Base-by-base conservation (phyloP, 2,113 vertebrate species). In the Taurulus bubalis region DNA sequence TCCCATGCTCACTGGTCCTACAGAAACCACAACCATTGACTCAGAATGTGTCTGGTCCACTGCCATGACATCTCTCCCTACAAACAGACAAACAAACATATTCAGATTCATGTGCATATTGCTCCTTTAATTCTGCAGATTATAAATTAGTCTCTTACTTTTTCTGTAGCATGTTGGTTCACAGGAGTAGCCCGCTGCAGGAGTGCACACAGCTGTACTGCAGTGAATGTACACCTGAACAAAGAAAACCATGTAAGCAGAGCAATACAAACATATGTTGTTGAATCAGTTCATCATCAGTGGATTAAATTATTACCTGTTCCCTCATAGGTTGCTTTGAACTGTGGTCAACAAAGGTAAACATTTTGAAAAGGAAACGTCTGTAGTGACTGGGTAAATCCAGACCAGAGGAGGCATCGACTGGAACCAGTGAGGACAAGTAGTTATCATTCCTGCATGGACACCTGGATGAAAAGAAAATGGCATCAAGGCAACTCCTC, bases 211-310 rank as follows among this genome's bases (percentile, higher is more conserved):
- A 12, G 82, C 47, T 80, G 92, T 89, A 47, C 90, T 93, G 65
- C 92, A 93, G 79, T 93, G 92, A 76, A 93, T 78, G 79, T 85
- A 93, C 49, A 93, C 55, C 92, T 92, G 42, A 34, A 77, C 32
- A 71, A 62, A 14, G 30, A 72, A 64, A 72, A 69, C 22, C 40
- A 5, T 60, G 26, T 89, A 63, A 28, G 45, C 28, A 53, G 22
- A 36, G 18, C n/a, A 49, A 53, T 18, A 28, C 11, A 26, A 53
- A 18, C 18, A 3, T 22, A 49, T 71, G 62, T 12, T 8, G 2
- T 4, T 49, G 53, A 18, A 36, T 18, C 2, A 24, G 15, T 63
- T 28, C 45, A 4, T 36, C 10, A 34, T 34, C 7, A 20, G 16
- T 20, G 0, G 8, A 66, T 12, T 26, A 9, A 26, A 49, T 16